A percentile compares a stretch with the other conserved stretches of the same genome.
Evolutionary conservation across 1,140 invertebrate genomes (phyloP).

Genomic region (Rhagoletis pomonella): DNA sequence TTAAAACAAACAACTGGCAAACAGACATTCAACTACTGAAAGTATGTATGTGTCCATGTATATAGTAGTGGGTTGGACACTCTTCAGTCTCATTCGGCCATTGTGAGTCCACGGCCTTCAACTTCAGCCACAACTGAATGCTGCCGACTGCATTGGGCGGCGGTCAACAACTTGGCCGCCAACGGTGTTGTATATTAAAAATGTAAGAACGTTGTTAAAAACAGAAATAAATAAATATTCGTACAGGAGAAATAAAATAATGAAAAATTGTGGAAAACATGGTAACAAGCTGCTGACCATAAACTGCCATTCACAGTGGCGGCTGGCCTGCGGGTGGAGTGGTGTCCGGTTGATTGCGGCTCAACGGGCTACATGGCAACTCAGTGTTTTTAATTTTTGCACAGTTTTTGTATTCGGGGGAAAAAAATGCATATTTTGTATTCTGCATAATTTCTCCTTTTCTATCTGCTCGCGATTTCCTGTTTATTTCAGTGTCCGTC

Average conservation of each 20-base stretch:
- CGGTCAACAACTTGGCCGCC: background rate
- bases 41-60: background rate
- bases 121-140: background rate
- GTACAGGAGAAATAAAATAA: background rate
- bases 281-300: background rate
- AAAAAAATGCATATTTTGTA: conserved; percentile 26
- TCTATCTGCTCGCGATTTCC: conserved; percentile 10
- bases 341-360: background rate
- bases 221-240: conserved; percentile 16
- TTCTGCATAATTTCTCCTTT: conserved; percentile 28
- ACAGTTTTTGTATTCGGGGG: background rate
- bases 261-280: background rate
- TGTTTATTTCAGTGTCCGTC: background rate
- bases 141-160: background rate
- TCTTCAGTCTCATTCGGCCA: background rate
- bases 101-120: conserved; percentile 32
- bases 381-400: conserved; percentile 40
- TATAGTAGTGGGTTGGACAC: too few species aligned
- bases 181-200: conserved; percentile 33
- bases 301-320: background rate
- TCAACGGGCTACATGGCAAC: background rate
- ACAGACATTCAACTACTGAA: background rate
- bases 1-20: conserved; percentile 41
- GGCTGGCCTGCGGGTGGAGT: background rate
- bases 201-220: conserved; percentile 32